Evolutionary conservation across 2,888 invertebrate species (phyloP).

Genomic region (Drosophila demipolita): DNA sequence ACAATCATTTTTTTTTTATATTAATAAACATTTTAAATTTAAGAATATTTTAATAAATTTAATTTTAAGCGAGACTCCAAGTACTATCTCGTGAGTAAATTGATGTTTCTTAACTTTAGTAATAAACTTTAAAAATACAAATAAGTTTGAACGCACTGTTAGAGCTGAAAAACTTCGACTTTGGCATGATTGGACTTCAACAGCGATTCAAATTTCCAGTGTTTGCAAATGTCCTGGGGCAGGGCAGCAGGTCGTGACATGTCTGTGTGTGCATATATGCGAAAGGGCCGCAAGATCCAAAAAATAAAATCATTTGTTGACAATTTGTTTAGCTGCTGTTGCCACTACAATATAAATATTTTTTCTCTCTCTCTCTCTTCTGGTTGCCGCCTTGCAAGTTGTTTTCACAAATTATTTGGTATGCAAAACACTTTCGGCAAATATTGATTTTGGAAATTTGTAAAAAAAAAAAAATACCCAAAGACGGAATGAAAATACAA

Average conservation of each 20-base stretch:
- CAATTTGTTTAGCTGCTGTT: conserved; percentile 81
- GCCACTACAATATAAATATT: conserved; percentile 71
- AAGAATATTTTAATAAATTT: background rate
- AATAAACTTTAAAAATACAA: background rate
- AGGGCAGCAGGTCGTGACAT: conserved; percentile 57
- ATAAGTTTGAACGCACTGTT: background rate
- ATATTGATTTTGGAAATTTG: conserved; percentile 83
- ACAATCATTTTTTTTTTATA: background rate
- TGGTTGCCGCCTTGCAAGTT: conserved; percentile 58
- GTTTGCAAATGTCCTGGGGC: conserved; percentile 57
- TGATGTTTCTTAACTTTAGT: background rate
- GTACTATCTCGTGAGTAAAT: background rate
- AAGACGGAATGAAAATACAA: conserved; percentile 41
- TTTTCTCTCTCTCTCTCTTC: background rate
- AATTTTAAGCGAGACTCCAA: background rate
- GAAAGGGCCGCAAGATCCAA: conserved; percentile 48
- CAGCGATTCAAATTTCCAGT: conserved; percentile 68
- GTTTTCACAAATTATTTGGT: conserved; percentile 77
- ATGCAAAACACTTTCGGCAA: conserved; percentile 83
- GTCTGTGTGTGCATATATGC: conserved; percentile 34
- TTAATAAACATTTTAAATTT: background rate
- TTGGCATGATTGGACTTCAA: conserved; percentile 41
- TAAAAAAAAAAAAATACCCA: conserved; percentile 62
- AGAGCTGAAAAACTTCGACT: conserved; percentile 29
- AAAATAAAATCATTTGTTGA: conserved; percentile 79